A percentile compares a stretch with the other conserved stretches of the same genome.
These are phyloP conservation scores for Ichneumoninae sp. DNA, from an alignment of 2,888 invertebrate species.

Conservation along the genomic window DNA sequence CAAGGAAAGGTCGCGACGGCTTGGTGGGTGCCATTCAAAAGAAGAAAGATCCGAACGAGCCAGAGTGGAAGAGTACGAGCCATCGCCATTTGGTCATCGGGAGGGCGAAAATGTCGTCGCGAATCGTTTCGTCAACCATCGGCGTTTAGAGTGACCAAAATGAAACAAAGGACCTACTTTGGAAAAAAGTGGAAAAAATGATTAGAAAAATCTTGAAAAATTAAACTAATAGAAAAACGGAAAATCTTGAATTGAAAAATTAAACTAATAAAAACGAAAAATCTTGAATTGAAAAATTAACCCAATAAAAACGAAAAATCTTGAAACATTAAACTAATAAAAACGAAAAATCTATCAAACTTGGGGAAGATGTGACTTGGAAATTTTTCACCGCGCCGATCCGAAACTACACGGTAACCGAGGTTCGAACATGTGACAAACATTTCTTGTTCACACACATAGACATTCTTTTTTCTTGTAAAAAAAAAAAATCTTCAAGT, in stretches of 20 bases:
- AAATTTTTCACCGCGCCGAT: background rate
- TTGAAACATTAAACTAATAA: no score
- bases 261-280: no score
- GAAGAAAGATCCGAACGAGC: slow-evolving; percentile 39
- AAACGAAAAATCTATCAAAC: no score
- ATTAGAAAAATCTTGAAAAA: background rate
- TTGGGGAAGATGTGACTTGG: background rate
- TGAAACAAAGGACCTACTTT: background rate
- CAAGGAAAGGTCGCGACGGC: slow-evolving; percentile 52
- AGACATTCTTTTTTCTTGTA: no score
- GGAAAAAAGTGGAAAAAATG: background rate
- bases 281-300: no score
- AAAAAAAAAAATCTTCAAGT: background rate
- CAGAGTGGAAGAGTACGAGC: slow-evolving; percentile 12
- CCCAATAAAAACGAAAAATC: background rate
- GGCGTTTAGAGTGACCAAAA: background rate
- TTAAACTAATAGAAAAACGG: no score
- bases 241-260: no score
- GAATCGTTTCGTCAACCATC: slow-evolving; percentile 10
- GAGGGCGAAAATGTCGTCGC: slow-evolving; percentile 50
- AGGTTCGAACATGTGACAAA: no score
- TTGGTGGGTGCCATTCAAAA: slow-evolving; percentile 43
- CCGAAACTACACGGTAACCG: no score
- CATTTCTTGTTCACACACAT: no score
- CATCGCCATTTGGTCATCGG: slow-evolving; percentile 39